Base-by-base conservation (phyloP, 2,113 vertebrate genomes). In the Oenanthe oenanthe region DNA sequence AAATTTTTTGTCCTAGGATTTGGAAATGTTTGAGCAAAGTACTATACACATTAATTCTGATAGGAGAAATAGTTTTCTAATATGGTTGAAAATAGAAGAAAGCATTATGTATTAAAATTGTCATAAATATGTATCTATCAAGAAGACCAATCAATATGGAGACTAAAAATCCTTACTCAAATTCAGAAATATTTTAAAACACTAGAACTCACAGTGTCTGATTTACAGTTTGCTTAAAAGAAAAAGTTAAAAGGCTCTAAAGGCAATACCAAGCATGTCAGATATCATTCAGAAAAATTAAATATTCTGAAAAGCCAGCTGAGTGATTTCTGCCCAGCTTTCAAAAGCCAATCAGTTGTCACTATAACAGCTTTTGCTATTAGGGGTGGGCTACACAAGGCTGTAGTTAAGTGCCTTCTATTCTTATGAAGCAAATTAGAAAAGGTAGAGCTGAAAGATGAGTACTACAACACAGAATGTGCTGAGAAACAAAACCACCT, bases 81-180 rank as follows among this genome's bases (percentile, higher is more conserved):
- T 70, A 61, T n/a, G 56, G 43, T 93, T 62, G 72, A 88, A 93
- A 87, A 60, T 88, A 70, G 89, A 96, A 88, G 51, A 66, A 21
- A 85, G 12, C 22, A 87, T 88, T 86, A 80, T 38, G 70, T 63
- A 93, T 48, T 94, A 53, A 90, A 89, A 53, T 50, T 75, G 34
- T 89, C 68, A 48, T 84, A 88, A 95, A 82, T 29, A 91, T 24
- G 16, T 82, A 92, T 73, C 86, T 96, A 51, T 82, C 83, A 89
- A 91, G 89, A 93, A 93, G 34, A 72, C 17, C 4, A 28, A 43
- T 42, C 2, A 7, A 66, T n/a, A 77, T 1, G 57, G 9, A n/a
- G 12, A 29, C 34, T 75, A 62, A 89, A 83, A 97, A 80, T 78
- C 70, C 91, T 85, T 58, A 85, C 48, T 91, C 53, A 95, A 54